Evolutionary conservation across 2,797 vertebrate species (phyloP).

Genomic region (Ctenochaetus hawaiiensis): DNA sequence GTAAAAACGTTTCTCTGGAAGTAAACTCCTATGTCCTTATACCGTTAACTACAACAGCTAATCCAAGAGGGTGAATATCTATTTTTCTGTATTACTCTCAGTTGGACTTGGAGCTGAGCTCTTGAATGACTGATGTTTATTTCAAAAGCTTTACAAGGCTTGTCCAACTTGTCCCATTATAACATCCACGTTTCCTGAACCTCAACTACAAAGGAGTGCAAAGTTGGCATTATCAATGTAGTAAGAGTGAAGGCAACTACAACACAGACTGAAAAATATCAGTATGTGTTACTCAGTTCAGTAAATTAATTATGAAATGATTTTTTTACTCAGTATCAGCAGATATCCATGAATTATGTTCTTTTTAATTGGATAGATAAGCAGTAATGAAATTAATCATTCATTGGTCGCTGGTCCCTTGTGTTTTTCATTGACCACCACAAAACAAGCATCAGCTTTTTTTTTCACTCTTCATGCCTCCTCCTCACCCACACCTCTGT

Average conservation of each 20-base stretch:
- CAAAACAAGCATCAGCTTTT: not conserved
- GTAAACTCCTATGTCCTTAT: no score
- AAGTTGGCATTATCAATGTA: not conserved
- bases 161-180: not conserved
- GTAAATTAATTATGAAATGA: not conserved
- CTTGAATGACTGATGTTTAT: not conserved
- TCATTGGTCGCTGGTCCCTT: not conserved
- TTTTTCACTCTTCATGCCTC: constrained; percentile 8
- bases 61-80: not conserved
- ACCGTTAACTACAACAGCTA: not conserved
- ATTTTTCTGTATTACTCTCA: not conserved
- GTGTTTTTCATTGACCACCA: constrained; percentile 16
- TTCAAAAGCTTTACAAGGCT: not conserved
- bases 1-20: no score
- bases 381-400: not conserved
- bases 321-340: not conserved
- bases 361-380: not conserved
- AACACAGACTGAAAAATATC: not conserved
- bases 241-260: not conserved
- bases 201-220: not conserved
- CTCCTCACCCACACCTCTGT: constrained; percentile 3
- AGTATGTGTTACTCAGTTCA: not conserved
- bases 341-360: not conserved
- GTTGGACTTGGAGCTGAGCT: not conserved
- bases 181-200: not conserved